A percentile compares a stretch with the other conserved stretches of the same genome.
These are phyloP conservation scores for Ramazzottius varieornatus DNA, from an alignment of 2,888 invertebrate species.

Conservation along the genomic window DNA sequence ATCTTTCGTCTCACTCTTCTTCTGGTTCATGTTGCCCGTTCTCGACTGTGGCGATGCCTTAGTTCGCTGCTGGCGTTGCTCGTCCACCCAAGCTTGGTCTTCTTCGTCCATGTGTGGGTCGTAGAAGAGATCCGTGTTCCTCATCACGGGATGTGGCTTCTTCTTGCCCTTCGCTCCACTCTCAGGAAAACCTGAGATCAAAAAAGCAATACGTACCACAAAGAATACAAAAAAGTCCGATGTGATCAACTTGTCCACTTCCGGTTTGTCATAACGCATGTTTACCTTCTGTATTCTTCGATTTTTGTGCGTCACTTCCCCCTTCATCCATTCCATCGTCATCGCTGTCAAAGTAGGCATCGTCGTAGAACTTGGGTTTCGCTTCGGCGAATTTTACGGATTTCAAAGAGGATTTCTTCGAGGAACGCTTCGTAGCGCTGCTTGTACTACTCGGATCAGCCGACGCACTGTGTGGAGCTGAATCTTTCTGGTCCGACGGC, in stretches of 20 bases:
- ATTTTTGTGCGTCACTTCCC: too few relatives aligned
- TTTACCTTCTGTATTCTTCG: too few relatives aligned
- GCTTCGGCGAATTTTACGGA: not conserved
- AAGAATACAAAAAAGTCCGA: not conserved
- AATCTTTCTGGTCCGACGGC: too few relatives aligned
- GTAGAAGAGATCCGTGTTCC: conserved; percentile 25
- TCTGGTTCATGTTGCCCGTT: conserved; percentile 5
- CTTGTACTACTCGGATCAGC: too few relatives aligned
- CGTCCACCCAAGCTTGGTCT: conserved; percentile 30
- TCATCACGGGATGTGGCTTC: not conserved
- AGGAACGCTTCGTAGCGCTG: too few relatives aligned
- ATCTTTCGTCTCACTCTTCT: not conserved
- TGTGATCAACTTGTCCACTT: not conserved
- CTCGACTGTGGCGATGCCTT: conserved; percentile 4
- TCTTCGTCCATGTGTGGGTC: conserved; percentile 30
- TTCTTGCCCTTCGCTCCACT: too few relatives aligned
- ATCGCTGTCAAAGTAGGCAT: not conserved
- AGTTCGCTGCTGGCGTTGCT: conserved; percentile 20
- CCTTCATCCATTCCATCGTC: not conserved
- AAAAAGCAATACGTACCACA: not conserved
- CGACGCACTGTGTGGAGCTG: too few relatives aligned
- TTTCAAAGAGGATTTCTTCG: not conserved
- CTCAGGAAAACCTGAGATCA: too few relatives aligned
- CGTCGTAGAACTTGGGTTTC: not conserved
- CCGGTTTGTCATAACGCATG: not conserved